These are phyloP conservation scores for Sebastes alutus DNA, from an alignment of 2,797 vertebrate genomes.

Conservation along the genomic window DNA sequence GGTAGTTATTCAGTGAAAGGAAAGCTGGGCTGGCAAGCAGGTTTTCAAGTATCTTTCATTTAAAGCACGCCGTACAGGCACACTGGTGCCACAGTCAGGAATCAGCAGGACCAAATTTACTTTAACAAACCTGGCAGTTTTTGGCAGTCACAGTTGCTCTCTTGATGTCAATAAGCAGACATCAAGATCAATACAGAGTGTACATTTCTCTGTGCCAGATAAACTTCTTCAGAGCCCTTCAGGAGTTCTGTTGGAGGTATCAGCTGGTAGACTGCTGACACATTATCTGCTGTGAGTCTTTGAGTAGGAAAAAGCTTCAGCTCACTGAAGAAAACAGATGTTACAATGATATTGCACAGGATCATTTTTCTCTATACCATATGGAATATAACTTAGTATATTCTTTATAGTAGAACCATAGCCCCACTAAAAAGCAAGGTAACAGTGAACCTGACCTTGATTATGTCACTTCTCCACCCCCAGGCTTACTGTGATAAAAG, in stretches of 20 bases:
- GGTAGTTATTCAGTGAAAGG: too few relatives aligned
- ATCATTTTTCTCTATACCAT: background rate
- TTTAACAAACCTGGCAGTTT: slow-evolving; percentile 17
- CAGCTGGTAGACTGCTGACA: background rate
- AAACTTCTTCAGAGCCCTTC: background rate
- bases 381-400: background rate
- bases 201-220: background rate
- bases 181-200: background rate
- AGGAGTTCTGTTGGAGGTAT: background rate
- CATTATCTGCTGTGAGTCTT: background rate
- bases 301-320: background rate
- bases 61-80: too few relatives aligned
- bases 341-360: background rate
- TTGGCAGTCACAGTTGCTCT: slow-evolving; percentile 14
- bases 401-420: background rate
- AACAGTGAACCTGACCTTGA: background rate
- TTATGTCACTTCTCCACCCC: background rate
- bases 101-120: too few relatives aligned
- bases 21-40: too few relatives aligned
- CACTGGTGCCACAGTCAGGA: too few relatives aligned
- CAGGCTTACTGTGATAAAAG: too few relatives aligned
- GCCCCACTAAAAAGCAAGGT: background rate
- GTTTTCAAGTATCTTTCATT: too few relatives aligned
- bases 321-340: background rate
- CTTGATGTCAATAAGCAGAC: background rate